phyloP scores from a whole-genome alignment of 2,888 invertebrate genomes.

The Metopia argyrocephala region DNA sequence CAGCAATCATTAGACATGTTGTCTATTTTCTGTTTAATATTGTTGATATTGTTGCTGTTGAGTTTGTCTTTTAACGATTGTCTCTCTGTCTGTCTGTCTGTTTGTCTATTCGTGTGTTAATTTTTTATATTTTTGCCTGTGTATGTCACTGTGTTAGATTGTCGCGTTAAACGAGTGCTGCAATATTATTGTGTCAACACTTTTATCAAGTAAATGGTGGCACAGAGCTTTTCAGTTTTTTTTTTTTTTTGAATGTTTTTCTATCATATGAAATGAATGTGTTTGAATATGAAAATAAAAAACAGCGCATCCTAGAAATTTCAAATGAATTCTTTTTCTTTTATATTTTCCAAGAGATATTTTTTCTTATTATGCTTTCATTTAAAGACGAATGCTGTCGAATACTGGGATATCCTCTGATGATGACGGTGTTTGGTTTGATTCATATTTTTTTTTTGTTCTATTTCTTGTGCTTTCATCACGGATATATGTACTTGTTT shows the following conservation, averaged over 20 bases:
- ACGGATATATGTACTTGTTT: background rate
- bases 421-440: conserved; percentile 14
- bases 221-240: background rate
- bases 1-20: conserved; percentile 14
- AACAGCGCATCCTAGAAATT: conserved; percentile 21
- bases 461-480: conserved; percentile 17
- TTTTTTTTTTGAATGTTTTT: background rate
- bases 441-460: background rate
- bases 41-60: too few species aligned
- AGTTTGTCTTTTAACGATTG: conserved; percentile 7
- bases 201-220: conserved; percentile 60
- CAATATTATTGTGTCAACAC: conserved; percentile 64
- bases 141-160: conserved; percentile 31
- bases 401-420: conserved; percentile 29
- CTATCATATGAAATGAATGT: background rate
- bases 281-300: conserved; percentile 19
- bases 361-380: background rate
- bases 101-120: background rate
- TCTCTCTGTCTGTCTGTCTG: background rate
- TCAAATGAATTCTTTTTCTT: conserved; percentile 41
- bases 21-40: conserved; percentile 25
- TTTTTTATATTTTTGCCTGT: background rate
- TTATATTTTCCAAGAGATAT: background rate
- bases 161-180: conserved; percentile 50
- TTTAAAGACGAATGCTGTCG: conserved; percentile 31